Conservation (phyloP, 2,888 invertebrate species). For the Steinernema hermaphroditum region DNA sequence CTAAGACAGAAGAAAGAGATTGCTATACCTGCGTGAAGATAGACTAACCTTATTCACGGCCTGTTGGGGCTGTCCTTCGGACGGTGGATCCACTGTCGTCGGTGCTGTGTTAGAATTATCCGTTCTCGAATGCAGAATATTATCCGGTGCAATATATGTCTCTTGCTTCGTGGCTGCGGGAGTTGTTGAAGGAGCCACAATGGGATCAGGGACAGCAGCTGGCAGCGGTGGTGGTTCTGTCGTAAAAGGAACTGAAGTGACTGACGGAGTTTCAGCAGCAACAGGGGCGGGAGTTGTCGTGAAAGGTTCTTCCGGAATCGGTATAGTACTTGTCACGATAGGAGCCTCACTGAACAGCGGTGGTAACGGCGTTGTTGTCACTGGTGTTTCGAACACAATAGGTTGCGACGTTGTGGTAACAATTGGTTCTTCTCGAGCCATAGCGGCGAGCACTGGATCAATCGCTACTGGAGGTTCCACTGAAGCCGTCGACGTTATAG, state of each 20-base stretch:
- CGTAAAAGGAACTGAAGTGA: not conserved
- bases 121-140: not conserved
- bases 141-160: not conserved
- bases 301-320: no score
- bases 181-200: not conserved
- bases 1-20: not conserved
- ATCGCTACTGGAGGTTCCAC: not conserved
- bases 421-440: not conserved
- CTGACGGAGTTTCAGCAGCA: not conserved
- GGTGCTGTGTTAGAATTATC: no score
- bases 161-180: not conserved
- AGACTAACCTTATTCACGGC: not conserved
- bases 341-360: not conserved
- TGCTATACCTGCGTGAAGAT: not conserved
- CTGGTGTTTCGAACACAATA: not conserved
- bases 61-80: no score
- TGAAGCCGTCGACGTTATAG: not conserved
- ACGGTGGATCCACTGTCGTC: no score
- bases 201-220: not conserved
- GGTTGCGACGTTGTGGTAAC: not conserved
- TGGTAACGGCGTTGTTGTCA: not conserved
- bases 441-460: slow-evolving; percentile 3
- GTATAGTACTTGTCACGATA: no score
- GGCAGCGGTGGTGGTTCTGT: no score
- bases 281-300: not conserved